Evolutionary conservation across 2,113 vertebrate genomes (phyloP).

Genomic region (Sander lucioperca): DNA sequence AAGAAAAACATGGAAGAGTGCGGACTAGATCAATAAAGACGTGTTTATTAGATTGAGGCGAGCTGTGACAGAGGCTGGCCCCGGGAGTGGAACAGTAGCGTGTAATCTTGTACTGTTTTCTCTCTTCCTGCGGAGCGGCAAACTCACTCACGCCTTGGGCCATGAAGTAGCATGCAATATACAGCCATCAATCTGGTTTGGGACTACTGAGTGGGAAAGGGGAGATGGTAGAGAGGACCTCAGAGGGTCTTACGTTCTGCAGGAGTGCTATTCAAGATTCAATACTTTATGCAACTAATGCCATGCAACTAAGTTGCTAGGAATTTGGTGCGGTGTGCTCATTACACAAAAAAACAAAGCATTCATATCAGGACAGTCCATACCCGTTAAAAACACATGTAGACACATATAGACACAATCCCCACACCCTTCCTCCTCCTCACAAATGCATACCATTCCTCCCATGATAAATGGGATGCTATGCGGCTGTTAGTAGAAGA

Average conservation of each 20-base stretch:
- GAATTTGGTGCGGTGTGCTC: too few species aligned
- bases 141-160: slow-evolving; percentile 55
- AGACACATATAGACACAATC: too few species aligned
- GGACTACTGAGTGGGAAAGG: slow-evolving; percentile 36
- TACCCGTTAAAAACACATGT: too few species aligned
- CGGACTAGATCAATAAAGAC: slow-evolving; percentile 75
- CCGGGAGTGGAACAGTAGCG: slow-evolving; percentile 61
- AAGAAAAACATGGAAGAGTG: slow-evolving; percentile 32
- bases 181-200: slow-evolving; percentile 65
- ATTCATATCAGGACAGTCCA: too few species aligned
- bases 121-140: slow-evolving; percentile 57
- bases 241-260: neutral
- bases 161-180: slow-evolving; percentile 67
- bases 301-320: too few species aligned
- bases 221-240: slow-evolving; percentile 24
- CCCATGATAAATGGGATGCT: too few species aligned
- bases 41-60: slow-evolving; percentile 76
- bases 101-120: slow-evolving; percentile 73
- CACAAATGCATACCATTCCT: too few species aligned
- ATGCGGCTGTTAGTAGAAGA: neutral
- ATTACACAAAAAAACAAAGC: too few species aligned
- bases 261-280: neutral
- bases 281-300: too few species aligned
- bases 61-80: slow-evolving; percentile 57
- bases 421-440: too few species aligned